Percentiles rank a stretch among this genome's conserved stretches.
These are phyloP conservation scores for Chorisops tibialis DNA, from an alignment of 2,888 invertebrate genomes.

Conservation along the genomic window DNA sequence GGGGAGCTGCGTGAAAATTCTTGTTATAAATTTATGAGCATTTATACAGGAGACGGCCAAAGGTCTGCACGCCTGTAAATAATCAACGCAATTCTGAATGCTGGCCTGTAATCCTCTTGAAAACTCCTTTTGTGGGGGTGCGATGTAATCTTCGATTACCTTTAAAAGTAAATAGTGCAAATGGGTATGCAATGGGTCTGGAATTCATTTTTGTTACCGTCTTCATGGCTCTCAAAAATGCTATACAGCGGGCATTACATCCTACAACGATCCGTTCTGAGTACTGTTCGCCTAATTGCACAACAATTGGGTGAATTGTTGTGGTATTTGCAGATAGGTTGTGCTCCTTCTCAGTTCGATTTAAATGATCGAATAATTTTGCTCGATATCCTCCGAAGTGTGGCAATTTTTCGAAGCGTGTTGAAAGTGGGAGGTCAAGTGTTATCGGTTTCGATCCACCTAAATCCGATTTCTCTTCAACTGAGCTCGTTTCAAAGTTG, in stretches of 20 bases:
- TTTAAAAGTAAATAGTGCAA: too few species aligned
- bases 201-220: constrained; percentile 53
- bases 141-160: constrained; percentile 74
- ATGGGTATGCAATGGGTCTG: too few species aligned
- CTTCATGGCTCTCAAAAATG: too few species aligned
- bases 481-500: too few species aligned
- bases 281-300: constrained; percentile 78
- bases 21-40: constrained; percentile 76
- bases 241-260: constrained; percentile 85
- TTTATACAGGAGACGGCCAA: constrained; percentile 86
- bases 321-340: constrained; percentile 46
- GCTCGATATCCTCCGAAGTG: too few species aligned
- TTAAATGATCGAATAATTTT: too few species aligned
- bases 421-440: too few species aligned
- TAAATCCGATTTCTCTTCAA: too few species aligned
- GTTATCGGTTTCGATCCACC: too few species aligned
- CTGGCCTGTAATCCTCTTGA: too few species aligned
- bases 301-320: constrained; percentile 70
- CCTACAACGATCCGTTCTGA: constrained; percentile 74
- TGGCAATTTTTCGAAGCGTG: too few species aligned
- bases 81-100: too few species aligned
- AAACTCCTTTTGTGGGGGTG: constrained; percentile 78
- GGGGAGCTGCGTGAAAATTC: constrained; percentile 66
- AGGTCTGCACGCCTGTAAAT: constrained; percentile 75
- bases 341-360: constrained; percentile 56